Evolutionary conservation across 2,888 invertebrate species (phyloP).

Genomic region (Lochmaea capreae): DNA sequence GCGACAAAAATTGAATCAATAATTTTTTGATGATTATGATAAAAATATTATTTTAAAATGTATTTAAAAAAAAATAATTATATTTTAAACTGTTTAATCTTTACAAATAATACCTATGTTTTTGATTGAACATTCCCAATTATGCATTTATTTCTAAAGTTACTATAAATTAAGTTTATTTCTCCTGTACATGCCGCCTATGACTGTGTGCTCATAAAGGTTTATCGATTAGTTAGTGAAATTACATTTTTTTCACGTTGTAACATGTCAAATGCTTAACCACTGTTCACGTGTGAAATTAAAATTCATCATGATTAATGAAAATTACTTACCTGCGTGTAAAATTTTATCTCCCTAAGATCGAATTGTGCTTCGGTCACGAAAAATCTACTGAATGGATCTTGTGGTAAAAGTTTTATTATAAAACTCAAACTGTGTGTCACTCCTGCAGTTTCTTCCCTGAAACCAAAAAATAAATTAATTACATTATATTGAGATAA

Average conservation of each 20-base stretch:
- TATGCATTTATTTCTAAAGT: too few species aligned
- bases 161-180: neutral
- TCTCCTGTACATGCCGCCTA: neutral
- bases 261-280: neutral
- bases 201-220: too few species aligned
- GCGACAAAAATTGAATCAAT: too few species aligned
- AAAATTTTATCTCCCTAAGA: slow-evolving; percentile 84
- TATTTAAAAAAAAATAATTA: too few species aligned
- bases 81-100: too few species aligned
- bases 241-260: neutral
- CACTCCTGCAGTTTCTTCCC: slow-evolving; percentile 52
- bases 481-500: neutral
- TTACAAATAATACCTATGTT: too few species aligned
- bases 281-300: slow-evolving; percentile 18
- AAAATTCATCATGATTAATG: slow-evolving; percentile 7
- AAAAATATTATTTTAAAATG: too few species aligned
- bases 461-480: slow-evolving; percentile 46
- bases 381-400: slow-evolving; percentile 83
- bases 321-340: slow-evolving; percentile 74
- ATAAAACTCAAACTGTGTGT: slow-evolving; percentile 69
- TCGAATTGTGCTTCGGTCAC: slow-evolving; percentile 87
- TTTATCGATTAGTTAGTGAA: neutral
- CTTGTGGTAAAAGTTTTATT: slow-evolving; percentile 81
- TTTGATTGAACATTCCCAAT: too few species aligned
- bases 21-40: too few species aligned